Base-by-base conservation (phyloP, 92 coral and sea anemone species). In the Muricea muricata region DNA sequence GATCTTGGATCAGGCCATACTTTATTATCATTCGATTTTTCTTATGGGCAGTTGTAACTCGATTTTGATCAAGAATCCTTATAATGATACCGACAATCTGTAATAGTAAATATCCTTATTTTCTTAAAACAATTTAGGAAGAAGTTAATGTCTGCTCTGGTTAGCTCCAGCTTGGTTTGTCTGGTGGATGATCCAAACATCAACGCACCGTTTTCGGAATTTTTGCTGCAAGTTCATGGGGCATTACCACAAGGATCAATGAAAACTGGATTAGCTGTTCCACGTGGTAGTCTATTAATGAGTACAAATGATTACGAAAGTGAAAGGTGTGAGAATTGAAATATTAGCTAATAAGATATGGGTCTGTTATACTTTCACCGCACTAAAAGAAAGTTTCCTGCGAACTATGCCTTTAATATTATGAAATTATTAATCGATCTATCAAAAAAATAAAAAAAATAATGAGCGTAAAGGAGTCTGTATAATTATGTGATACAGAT, bases 241-340 rank as follows among this genome's bases (percentile, higher is more conserved):
- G 45, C 40, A 26, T 63, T 63, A 26, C 71, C 71, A 6, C 71
- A n/a, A 33, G 71, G 71, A 10, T 63, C 71, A 20, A 63, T 17
- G 17, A 63, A 63, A 31, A 65, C 73, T 25, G 73, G 73, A 4
- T 26, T 30, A 17, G 23, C 21, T 11, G 45, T 35, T 65, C 73
- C 73, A 18, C 21, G 21, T 31, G 12, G 73, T 26, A 15, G 7
- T 21, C 17, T 65, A 3, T 18, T 65, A 12, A 30, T 65, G 73
- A 65, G 37, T 17, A 30, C 73, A 65, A 65, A 65, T 25, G 17
- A 1, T 17, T 7, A 14, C 4, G 20, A 65, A 63, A 25, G 30
- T 63, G 71, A 63, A 13, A 63, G 71, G 71, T 63, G 9, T 25
- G 17, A 25, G 6, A 50, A 15, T 50, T 3, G 58, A 14, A 50